Evolutionary conservation across 2,888 invertebrate species (phyloP), one percentile per base, ranked within the genome.

Genomic region (Oegoconia quadripuncta): DNA sequence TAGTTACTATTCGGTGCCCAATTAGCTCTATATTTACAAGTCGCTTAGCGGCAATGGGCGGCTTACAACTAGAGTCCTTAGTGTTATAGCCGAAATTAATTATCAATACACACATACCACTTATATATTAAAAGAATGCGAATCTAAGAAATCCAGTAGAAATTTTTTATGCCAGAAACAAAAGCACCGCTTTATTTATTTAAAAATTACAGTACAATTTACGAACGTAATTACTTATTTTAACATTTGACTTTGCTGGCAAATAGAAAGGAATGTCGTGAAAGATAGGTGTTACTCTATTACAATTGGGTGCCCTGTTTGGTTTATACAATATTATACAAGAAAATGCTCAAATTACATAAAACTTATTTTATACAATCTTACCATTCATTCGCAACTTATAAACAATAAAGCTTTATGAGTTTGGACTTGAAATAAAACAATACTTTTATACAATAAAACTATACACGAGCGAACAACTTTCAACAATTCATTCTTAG

Each of bases 1-100:
- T 59, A 64, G 75, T 79, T 75, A 46, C 66, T 68, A 65, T 65
- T 68, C 66, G 60, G 66, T 67, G 75, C 78, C 77, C 80, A 44
- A 50, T 52, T 52, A 44, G 38, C 46, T 40, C 42, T 55, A 59
- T 74, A 75, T 77, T 50, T 77, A 81, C 75, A 80, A 44, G 57
- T 48, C 79, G 83, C 83, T 83, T 72, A 52, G 83, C 83, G 79
- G 60, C 49, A 52, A 50, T 41, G 52, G 69, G 71, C 72, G 43
- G 44, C 47, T 54, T 48, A 45, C 35, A 50, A 30, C 27, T 27
- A 27, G 3, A n/a, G n/a, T 9, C n/a, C 5, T 13, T 9, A 27
- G n/a, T 17, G 17, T 30, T 30, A 27, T 17, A 16, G 13, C 13
- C 26, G 9, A 30, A 32, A 11, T 32, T 32, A 13, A 32, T 29